Conservation (phyloP, 2,888 invertebrate genomes). For the Heliconius aoede region DNA sequence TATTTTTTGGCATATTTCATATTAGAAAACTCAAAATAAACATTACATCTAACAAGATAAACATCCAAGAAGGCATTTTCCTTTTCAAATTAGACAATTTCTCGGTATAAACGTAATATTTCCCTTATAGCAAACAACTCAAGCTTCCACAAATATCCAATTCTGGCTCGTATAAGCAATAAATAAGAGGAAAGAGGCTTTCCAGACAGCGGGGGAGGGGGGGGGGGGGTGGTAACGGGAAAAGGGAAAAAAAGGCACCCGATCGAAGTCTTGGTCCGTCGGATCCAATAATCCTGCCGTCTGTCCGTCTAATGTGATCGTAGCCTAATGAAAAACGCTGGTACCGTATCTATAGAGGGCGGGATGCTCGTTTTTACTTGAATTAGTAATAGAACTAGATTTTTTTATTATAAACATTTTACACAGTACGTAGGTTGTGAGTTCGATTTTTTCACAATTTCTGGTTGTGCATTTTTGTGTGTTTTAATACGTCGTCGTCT, state of each 20-base stretch:
- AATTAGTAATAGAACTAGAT: not conserved
- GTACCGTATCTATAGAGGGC: constrained; percentile 57
- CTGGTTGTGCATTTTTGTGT: no score
- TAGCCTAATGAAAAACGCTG: constrained; percentile 82
- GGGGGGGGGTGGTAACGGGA: constrained; percentile 56
- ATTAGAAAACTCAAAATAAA: no score
- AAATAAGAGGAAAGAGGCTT: constrained; percentile 83
- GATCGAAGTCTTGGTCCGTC: constrained; percentile 83
- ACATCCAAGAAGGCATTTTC: constrained; percentile 26
- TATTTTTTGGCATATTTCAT: not conserved
- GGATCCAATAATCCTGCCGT: constrained; percentile 83
- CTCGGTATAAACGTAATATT: constrained; percentile 63
- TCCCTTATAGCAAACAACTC: constrained; percentile 70
- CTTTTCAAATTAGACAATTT: constrained; percentile 53
- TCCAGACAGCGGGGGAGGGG: constrained; percentile 75
- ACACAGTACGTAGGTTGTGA: not conserved
- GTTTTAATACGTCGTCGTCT: no score
- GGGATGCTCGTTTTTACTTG: constrained; percentile 3
- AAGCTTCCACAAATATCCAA: constrained; percentile 82
- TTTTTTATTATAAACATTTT: not conserved
- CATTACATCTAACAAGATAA: constrained; percentile 3
- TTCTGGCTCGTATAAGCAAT: constrained; percentile 83
- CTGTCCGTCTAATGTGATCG: constrained; percentile 84
- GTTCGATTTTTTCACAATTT: no score
- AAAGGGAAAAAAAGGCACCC: constrained; percentile 72